Evolutionary conservation across 2,113 vertebrate species (phyloP).

Genomic region (Litocranius walleri): DNA sequence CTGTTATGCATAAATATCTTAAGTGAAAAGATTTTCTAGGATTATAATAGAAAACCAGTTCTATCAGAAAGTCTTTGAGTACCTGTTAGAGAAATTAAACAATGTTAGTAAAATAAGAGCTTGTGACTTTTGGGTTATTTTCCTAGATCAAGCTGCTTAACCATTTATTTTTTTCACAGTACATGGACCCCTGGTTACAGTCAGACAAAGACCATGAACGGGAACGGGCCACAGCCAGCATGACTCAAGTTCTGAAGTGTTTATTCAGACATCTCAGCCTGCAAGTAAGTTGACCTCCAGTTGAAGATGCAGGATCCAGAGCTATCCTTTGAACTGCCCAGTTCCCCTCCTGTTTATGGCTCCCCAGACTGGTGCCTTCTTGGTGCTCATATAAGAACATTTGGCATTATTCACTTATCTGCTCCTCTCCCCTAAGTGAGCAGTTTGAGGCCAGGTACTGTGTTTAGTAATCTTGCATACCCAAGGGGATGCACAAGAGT

Average conservation of each 20-base stretch:
- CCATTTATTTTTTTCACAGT: constrained; percentile 33
- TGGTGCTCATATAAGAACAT: background rate
- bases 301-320: background rate
- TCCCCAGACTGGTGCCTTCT: background rate
- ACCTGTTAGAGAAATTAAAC: background rate
- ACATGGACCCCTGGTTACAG: constrained; percentile 61
- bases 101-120: background rate
- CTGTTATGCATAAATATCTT: background rate
- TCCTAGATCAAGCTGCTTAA: background rate
- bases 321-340: background rate
- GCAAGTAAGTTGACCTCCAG: constrained; percentile 47
- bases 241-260: constrained; percentile 57
- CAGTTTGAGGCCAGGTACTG: background rate
- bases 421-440: background rate
- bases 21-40: background rate
- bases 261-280: constrained; percentile 53
- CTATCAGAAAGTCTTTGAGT: background rate
- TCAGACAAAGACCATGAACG: constrained; percentile 51
- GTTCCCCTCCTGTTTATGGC: background rate
- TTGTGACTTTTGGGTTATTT: background rate
- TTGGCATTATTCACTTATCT: background rate
- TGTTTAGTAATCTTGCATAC: background rate
- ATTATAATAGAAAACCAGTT: background rate
- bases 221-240: background rate
- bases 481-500: background rate